Base-by-base conservation (phyloP, 2,888 invertebrate genomes). In the Entomobrya multifasciata region DNA sequence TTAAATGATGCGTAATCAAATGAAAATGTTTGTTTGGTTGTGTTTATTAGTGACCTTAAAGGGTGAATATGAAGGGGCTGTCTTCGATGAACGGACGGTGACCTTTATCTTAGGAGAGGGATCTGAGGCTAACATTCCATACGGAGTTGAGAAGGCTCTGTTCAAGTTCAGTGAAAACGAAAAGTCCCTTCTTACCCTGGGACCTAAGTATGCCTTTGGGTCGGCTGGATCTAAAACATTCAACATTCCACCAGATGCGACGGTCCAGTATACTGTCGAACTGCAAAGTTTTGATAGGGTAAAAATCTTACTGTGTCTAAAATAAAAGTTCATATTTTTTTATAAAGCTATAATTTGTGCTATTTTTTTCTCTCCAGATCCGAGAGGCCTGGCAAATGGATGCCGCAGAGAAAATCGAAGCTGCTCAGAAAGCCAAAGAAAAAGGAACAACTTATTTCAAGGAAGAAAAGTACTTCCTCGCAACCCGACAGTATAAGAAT, bases 371-470 rank as follows among this genome's bases (percentile, higher is more conserved):
- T n/a, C 88, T 91, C 76, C 93, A 96, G 94, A 94, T 94, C 0
- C 96, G 96, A 91, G 96, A 97, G 90, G 92, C 94, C 65, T 99
- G 98, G 98, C 94, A 96, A 60, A 94, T 99, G 93, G 95, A 96
- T 87, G 94, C 94, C 0, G 92, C 93, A 0, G 97, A 98, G 92
- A 96, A 96, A 92, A 91, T 99, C 6, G 96, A 96, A 84, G 96
- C 96, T 92, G 95, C 96, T 0, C 95, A 95, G 92, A 93, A 96
- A 15, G 95, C 95, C 89, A 99, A 99, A 93, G 96, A 96, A 88
- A 98, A 97, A 92, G 99, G 98, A 65, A 98, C 97, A 0, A 94
- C 94, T 70, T 98, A 97, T 92, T 97, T 98, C 92, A 97, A 97
- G 92, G 94, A 94, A 0, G 95, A 94, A 85, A 97, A 98, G 92